Conservation (phyloP, 2,797 vertebrate genomes). For the Labeo calbasu region DNA sequence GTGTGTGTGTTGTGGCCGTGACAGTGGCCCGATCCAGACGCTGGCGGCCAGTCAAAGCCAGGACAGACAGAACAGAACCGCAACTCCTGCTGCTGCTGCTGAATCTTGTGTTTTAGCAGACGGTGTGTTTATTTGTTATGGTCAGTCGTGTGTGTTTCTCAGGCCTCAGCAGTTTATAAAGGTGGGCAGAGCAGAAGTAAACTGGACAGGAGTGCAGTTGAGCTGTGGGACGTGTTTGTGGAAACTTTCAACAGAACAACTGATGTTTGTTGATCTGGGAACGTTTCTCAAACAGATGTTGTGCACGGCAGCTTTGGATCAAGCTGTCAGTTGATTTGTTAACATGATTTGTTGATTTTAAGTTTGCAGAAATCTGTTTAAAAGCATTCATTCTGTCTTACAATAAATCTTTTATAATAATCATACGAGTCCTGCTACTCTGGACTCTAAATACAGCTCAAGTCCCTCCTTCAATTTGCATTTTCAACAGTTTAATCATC, state of each 20-base stretch:
- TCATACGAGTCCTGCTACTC: neutral
- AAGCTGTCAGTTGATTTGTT: neutral
- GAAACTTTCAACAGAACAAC: neutral
- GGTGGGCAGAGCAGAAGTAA: neutral
- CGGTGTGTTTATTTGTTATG: constrained; percentile 38
- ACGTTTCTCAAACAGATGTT: neutral
- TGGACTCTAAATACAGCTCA: neutral
- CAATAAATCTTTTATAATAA: neutral
- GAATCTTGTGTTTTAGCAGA: constrained; percentile 19
- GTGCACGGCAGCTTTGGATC: neutral
- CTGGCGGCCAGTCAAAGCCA: constrained; percentile 2
- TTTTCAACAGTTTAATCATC: neutral
- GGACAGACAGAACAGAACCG: constrained; percentile 35
- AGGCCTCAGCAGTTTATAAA: constrained; percentile 23
- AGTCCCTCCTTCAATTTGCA: neutral
- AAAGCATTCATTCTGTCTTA: neutral
- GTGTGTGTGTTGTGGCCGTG: neutral
- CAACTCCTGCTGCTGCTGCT: constrained; percentile 14
- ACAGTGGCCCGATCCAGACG: constrained; percentile 27
- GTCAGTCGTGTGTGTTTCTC: constrained; percentile 31
- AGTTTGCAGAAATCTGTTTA: neutral
- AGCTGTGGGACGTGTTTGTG: constrained; percentile 10
- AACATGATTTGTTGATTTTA: neutral
- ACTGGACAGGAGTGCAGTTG: neutral
- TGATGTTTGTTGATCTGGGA: constrained; percentile 12